A percentile compares a stretch with the other conserved stretches of the same genome.
These are phyloP conservation scores for Magallana angulata DNA, from an alignment of 1,140 invertebrate genomes.

Conservation along the genomic window DNA sequence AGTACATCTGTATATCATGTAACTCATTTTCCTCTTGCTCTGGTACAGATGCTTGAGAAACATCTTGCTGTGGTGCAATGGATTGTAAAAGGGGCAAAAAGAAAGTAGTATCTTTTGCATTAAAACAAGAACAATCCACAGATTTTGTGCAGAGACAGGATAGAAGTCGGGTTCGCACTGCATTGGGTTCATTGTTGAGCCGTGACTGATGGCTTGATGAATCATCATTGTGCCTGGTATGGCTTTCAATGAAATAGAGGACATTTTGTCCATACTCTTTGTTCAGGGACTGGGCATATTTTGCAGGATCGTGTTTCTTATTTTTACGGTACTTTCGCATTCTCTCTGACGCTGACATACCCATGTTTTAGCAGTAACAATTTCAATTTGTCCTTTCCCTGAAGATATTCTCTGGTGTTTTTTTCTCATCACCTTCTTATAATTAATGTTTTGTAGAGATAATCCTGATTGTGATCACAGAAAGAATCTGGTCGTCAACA, in stretches of 20 bases:
- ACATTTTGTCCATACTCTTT: constrained; percentile 7
- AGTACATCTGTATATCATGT: too few species aligned
- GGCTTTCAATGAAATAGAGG: background rate
- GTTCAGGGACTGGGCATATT: constrained; percentile 4
- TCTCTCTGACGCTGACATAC: constrained; percentile 44
- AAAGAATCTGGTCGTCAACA: background rate
- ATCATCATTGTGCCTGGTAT: constrained; percentile 50
- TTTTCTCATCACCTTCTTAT: constrained; percentile 3
- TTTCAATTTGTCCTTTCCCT: too few species aligned
- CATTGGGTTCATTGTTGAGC: background rate
- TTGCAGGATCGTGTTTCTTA: constrained; percentile 26
- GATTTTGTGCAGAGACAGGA: constrained; percentile 31
- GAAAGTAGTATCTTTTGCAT: background rate
- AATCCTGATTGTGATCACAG: background rate
- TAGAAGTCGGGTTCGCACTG: background rate
- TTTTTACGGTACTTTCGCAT: constrained; percentile 25
- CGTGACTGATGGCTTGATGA: constrained; percentile 40
- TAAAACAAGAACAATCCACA: background rate
- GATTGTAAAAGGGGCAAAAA: background rate
- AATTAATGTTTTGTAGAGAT: background rate
- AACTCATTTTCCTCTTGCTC: too few species aligned
- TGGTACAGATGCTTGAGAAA: too few species aligned
- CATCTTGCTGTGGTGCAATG: background rate
- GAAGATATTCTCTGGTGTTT: background rate
- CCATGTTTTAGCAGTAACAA: background rate